A percentile compares a stretch with the other conserved stretches of the same genome.
phyloP scores from a whole-genome alignment of 2,113 vertebrate genomes.

The Paradoxurus hermaphroditus region DNA sequence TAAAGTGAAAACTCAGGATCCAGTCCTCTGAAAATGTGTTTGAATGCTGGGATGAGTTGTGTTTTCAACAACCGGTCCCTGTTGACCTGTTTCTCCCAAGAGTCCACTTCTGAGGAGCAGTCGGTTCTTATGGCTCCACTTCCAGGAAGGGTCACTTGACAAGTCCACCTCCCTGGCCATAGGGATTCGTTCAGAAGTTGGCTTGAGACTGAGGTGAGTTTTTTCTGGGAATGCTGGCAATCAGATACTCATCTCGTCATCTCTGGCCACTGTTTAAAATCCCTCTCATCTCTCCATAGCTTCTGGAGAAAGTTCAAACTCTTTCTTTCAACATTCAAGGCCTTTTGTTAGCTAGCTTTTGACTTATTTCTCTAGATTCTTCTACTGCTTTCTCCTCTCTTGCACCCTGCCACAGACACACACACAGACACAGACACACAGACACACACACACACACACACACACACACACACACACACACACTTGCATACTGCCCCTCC shows the following conservation, averaged over 20 bases:
- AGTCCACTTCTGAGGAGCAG: neutral
- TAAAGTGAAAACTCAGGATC: neutral
- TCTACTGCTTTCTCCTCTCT: neutral
- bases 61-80: neutral
- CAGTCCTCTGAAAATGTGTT: neutral
- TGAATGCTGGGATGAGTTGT: too few species aligned
- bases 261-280: neutral
- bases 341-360: neutral
- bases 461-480: neutral
- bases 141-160: neutral
- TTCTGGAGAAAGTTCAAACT: neutral
- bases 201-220: neutral
- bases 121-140: neutral
- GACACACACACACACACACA: neutral
- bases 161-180: too few species aligned
- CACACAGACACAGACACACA: neutral
- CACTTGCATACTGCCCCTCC: too few species aligned
- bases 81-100: neutral
- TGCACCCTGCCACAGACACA: fast-evolving
- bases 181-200: neutral
- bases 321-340: neutral
- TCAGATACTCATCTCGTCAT: neutral
- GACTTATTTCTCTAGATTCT: neutral
- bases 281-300: neutral
- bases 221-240: neutral